These are phyloP conservation scores for Platycercus adscitus DNA, from an alignment of 2,113 vertebrate genomes.

Conservation along the genomic window DNA sequence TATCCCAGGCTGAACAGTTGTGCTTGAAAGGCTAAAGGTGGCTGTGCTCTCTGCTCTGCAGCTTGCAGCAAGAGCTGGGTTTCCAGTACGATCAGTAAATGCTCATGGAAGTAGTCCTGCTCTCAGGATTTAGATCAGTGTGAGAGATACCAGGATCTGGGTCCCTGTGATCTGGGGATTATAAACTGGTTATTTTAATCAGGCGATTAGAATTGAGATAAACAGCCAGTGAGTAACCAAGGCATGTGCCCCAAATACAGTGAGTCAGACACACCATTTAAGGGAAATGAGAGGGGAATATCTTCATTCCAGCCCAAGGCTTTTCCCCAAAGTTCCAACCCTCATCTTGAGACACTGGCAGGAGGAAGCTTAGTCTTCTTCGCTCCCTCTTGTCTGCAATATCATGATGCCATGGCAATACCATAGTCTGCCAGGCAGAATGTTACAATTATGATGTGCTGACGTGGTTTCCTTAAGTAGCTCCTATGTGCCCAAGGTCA, in stretches of 20 bases:
- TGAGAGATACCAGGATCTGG: background rate
- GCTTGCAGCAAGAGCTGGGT: background rate
- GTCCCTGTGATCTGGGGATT: background rate
- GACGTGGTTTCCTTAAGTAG: accelerated
- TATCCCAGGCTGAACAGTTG: background rate
- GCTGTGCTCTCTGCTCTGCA: background rate
- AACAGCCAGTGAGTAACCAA: background rate
- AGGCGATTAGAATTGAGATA: background rate
- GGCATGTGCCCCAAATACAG: background rate
- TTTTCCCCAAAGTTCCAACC: background rate
- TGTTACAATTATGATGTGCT: background rate
- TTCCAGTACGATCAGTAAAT: accelerated
- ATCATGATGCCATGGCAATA: background rate
- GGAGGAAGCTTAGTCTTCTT: background rate
- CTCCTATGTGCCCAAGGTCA: background rate
- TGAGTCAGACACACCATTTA: conserved; percentile 1
- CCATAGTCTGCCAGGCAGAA: background rate
- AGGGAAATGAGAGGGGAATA: conserved; percentile 2
- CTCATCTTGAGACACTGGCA: background rate
- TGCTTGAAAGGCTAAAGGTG: background rate
- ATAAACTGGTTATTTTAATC: background rate
- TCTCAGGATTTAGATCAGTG: background rate
- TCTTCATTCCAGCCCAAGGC: background rate
- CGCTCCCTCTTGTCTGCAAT: background rate
- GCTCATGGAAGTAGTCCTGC: background rate